A percentile compares a stretch with the other conserved stretches of the same genome.
phyloP scores from a whole-genome alignment of 2,888 invertebrate species.

The Pyrochroa serraticornis region DNA sequence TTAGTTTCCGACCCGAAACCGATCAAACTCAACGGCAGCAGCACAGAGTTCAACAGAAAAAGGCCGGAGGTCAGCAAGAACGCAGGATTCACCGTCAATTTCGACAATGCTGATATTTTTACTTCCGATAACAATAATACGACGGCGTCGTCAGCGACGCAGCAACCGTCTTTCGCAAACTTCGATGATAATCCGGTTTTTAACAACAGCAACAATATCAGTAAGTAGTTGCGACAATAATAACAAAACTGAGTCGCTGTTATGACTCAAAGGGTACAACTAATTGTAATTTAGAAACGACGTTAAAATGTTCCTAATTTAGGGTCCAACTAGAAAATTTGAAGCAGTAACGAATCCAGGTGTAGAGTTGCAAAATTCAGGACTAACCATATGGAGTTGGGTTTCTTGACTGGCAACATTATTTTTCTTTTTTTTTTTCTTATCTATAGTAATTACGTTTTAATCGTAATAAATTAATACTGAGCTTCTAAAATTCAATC shows the following conservation, averaged over 20 bases:
- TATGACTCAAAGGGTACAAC: too few relatives aligned
- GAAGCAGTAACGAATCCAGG: too few relatives aligned
- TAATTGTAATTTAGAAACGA: too few relatives aligned
- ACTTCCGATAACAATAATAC: constrained; percentile 58
- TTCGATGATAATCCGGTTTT: constrained; percentile 76
- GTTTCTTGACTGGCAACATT: too few relatives aligned
- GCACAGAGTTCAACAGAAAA: constrained; percentile 33
- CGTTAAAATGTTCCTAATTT: too few relatives aligned
- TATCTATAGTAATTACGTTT: too few relatives aligned
- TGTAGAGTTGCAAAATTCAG: too few relatives aligned
- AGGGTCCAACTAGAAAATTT: too few relatives aligned
- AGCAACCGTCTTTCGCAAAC: constrained; percentile 64
- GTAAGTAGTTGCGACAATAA: neutral
- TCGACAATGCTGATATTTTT: constrained; percentile 74
- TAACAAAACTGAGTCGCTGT: constrained; percentile 20
- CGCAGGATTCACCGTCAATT: constrained; percentile 69
- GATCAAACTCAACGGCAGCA: constrained; percentile 39
- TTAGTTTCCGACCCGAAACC: constrained; percentile 38
- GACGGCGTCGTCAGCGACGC: constrained; percentile 29
- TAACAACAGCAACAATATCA: constrained; percentile 55
- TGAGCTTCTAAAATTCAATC: too few relatives aligned
- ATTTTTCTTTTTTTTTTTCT: too few relatives aligned
- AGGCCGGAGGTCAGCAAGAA: constrained; percentile 43
- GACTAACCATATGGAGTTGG: too few relatives aligned
- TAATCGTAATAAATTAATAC: too few relatives aligned